Evolutionary conservation across 2,113 vertebrate genomes (phyloP), one percentile per base, ranked within the genome.

Genomic region (Elephantulus edwardii): DNA sequence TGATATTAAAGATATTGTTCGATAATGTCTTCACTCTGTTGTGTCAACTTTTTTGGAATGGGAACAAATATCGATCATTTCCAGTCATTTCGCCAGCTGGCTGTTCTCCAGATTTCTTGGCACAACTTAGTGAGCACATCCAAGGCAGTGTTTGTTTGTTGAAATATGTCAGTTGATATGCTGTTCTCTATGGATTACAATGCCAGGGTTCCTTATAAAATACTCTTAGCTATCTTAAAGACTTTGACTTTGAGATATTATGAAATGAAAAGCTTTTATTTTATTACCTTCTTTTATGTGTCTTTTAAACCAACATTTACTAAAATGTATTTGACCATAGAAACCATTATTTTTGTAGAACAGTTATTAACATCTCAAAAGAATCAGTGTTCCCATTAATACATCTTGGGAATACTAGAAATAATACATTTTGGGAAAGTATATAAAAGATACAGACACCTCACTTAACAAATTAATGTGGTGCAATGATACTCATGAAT

Each of bases 181-280:
- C n/a, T n/a, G n/a, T n/a, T n/a, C n/a, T n/a, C n/a, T n/a, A n/a
- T n/a, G n/a, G n/a, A n/a, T n/a, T n/a, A n/a, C n/a, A n/a, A n/a
- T n/a, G n/a, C n/a, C n/a, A n/a, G n/a, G n/a, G n/a, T n/a, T n/a
- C n/a, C n/a, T 20, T 58, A 28, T 38, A 48, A 26, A 50, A n/a
- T 77, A 13, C 6, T 89, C 35, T 86, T 77, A 28, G 4, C 30
- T n/a, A 72, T 88, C 38, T 75, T 86, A 72, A 80, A 89, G 35
- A 90, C 20, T 17, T 6, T 40, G 35, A 90, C 20, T 17, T 6
- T 40, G 4, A 91, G 46, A 89, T 68, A 8, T 46, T 64, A 48
- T 83, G 1, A 89, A 64, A 56, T 85, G 16, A 64, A 89, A 66
- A 50, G 0, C n/a, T 89, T 93, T 89, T 11, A 5, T 13, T 44